These are phyloP conservation scores for Chamaea fasciata DNA, from an alignment of 2,113 vertebrate species.

Conservation along the genomic window DNA sequence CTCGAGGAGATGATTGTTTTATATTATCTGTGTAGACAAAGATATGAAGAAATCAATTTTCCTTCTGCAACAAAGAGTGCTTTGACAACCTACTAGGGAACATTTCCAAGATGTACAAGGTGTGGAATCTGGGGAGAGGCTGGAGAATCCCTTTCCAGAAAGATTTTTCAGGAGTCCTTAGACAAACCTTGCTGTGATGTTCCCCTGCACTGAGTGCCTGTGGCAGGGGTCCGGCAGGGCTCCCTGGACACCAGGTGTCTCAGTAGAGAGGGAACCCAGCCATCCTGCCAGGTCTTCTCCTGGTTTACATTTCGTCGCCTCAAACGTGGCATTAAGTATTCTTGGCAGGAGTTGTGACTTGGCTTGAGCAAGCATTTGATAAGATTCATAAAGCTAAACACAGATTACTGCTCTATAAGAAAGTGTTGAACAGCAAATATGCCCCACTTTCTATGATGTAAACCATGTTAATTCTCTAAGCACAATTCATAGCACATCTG, in stretches of 20 bases:
- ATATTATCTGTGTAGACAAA: not conserved
- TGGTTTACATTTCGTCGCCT: accelerated
- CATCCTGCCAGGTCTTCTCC: not conserved
- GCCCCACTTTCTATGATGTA: not conserved
- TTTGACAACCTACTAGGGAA: not conserved
- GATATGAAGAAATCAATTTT: not conserved
- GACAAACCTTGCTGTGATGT: not conserved
- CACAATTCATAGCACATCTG: not conserved
- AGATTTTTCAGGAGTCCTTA: not conserved
- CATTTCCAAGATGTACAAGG: constrained; percentile 4
- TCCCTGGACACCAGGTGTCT: not conserved
- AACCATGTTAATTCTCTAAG: not conserved
- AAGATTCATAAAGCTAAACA: constrained; percentile 11
- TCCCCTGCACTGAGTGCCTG: not conserved
- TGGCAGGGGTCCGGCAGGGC: accelerated
- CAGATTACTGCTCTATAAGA: constrained; percentile 24
- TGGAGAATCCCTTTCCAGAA: not conserved
- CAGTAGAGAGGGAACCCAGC: not conserved
- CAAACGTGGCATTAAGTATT: not conserved
- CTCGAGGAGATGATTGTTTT: not conserved
- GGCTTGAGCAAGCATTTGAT: not conserved
- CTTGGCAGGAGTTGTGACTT: not conserved
- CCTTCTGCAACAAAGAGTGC: constrained; percentile 9
- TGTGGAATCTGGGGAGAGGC: not conserved
- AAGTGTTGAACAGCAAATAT: constrained; percentile 47